Conservation (phyloP, 2,888 invertebrate genomes). For the Chymomyza fuscimana region DNA sequence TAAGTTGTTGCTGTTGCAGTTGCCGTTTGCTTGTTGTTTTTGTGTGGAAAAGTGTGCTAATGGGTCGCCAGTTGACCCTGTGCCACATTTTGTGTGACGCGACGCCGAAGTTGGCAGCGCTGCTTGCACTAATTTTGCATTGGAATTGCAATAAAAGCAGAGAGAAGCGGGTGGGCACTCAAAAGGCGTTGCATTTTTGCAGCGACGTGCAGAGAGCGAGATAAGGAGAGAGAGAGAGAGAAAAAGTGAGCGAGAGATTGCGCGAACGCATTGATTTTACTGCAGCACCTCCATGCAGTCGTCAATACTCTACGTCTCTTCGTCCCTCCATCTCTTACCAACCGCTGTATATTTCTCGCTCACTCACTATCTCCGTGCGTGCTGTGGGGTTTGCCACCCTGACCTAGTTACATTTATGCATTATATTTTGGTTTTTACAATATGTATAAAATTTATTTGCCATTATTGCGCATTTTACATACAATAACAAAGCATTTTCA, state of each 20-base stretch:
- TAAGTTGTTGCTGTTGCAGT: background rate
- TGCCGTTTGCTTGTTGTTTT: constrained; percentile 11
- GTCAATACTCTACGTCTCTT: constrained; percentile 13
- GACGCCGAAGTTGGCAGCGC: constrained; percentile 40
- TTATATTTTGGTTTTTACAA: constrained; percentile 42
- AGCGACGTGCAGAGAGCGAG: constrained; percentile 19
- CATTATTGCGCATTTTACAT: constrained; percentile 30
- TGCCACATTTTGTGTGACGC: constrained; percentile 65
- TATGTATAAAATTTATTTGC: constrained; percentile 17
- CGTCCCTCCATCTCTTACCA: constrained; percentile 11
- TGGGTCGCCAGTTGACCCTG: constrained; percentile 78
- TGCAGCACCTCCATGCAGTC: constrained; percentile 11
- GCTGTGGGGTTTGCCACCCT: constrained; percentile 72
- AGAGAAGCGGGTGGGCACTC: background rate
- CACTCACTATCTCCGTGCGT: constrained; percentile 17
- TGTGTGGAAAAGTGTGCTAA: constrained; percentile 75
- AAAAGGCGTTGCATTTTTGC: background rate
- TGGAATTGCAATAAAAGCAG: constrained; percentile 24
- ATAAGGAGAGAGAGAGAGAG: constrained; percentile 2
- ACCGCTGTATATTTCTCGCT: constrained; percentile 12
- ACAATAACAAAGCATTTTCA: constrained; percentile 14
- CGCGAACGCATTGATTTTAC: constrained; percentile 36
- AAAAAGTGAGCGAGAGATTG: constrained; percentile 5
- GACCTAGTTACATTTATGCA: constrained; percentile 76
- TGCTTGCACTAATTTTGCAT: constrained; percentile 61